Evolutionary conservation across 2,797 vertebrate genomes (phyloP).

Genomic region (Sebastes glaucus): DNA sequence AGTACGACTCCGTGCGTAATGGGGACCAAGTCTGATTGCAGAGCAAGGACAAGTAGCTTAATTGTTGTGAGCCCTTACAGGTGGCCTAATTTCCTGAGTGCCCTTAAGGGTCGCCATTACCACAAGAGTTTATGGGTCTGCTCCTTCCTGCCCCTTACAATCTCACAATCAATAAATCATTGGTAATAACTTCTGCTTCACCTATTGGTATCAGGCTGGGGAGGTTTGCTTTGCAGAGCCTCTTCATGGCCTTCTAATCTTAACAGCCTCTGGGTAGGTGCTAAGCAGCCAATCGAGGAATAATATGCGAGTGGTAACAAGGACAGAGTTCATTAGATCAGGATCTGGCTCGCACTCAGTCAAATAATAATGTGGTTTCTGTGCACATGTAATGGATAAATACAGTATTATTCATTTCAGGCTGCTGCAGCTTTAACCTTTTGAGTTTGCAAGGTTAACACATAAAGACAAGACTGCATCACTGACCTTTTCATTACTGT

Average conservation of each 20-base stretch:
- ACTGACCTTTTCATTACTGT: conserved; percentile 36
- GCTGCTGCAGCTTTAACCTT: conserved; percentile 24
- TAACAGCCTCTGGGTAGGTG: conserved; percentile 2
- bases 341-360: background rate
- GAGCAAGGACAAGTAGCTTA: conserved; percentile 32
- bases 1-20: background rate
- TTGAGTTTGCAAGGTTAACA: conserved; percentile 33
- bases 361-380: background rate
- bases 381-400: conserved; percentile 6
- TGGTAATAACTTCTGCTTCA: conserved; percentile 34
- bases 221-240: conserved; percentile 4
- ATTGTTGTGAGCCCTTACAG: conserved; percentile 30
- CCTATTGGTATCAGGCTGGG: conserved; percentile 7
- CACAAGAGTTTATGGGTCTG: conserved; percentile 28
- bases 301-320: background rate
- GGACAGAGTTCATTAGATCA: conserved; percentile 9
- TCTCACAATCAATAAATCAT: conserved; percentile 57
- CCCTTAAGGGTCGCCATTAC: conserved; percentile 44
- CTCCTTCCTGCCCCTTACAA: conserved; percentile 23
- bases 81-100: conserved; percentile 49
- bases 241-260: conserved; percentile 8
- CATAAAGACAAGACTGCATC: background rate
- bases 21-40: conserved; percentile 42
- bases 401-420: background rate
- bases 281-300: conserved; percentile 4